A percentile compares a stretch with the other conserved stretches of the same genome.
Conservation (phyloP, 1,140 invertebrate species). For the Octopus bimaculoides region DNA sequence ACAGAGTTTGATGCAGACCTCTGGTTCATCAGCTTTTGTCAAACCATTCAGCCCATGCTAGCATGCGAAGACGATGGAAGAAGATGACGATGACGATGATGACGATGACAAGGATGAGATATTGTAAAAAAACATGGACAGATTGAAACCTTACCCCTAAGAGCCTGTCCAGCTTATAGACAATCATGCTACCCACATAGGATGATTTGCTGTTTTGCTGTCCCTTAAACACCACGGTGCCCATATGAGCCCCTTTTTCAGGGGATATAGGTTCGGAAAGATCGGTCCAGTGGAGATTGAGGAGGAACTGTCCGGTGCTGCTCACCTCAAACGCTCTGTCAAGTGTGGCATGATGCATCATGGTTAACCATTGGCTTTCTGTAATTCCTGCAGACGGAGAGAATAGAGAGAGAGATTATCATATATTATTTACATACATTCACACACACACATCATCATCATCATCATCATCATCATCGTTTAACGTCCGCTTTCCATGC, state of each 20-base stretch:
- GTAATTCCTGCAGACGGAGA: conserved; percentile 29
- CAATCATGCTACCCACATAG: conserved; percentile 35
- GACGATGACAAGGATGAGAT: no score
- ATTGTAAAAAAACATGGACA: no score
- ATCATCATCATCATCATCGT: no score
- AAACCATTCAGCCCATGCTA: no score
- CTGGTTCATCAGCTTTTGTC: no score
- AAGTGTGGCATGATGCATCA: conserved; percentile 18
- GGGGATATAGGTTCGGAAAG: not conserved
- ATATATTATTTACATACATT: not conserved
- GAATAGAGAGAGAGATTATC: not conserved
- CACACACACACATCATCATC: no score
- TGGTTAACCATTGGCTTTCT: conserved; percentile 39
- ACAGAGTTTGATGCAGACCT: no score
- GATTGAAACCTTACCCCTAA: conserved; percentile 40
- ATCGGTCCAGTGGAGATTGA: no score
- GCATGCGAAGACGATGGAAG: no score
- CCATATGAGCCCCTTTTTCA: not conserved
- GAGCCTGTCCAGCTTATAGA: conserved; percentile 43
- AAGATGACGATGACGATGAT: no score
- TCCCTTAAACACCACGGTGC: conserved; percentile 32
- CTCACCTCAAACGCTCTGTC: not conserved
- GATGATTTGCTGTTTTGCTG: conserved; percentile 36
- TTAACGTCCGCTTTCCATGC: no score
- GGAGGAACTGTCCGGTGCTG: conserved; percentile 29